Conservation (phyloP, 1,140 invertebrate genomes). For the Dolichoris vasculosae region DNA sequence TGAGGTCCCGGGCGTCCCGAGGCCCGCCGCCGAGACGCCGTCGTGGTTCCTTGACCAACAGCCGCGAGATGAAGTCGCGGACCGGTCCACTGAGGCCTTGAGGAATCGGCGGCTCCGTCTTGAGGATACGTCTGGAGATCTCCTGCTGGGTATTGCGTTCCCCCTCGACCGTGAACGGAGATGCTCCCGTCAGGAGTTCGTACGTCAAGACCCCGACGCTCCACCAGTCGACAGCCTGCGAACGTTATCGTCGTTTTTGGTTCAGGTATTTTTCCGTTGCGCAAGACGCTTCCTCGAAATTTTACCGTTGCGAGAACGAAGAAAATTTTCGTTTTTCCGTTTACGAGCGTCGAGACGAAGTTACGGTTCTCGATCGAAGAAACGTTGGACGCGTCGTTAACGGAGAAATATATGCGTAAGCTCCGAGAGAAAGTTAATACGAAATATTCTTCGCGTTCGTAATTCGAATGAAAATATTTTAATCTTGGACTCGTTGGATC, state of each 20-base stretch:
- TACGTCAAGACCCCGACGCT: conserved; percentile 97
- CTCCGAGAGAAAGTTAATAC: too few species aligned
- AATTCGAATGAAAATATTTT: too few species aligned
- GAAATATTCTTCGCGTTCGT: too few species aligned
- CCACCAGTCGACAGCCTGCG: conserved; percentile 97
- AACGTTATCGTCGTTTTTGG: not conserved
- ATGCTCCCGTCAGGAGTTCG: conserved; percentile 96
- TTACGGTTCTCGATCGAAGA: too few species aligned
- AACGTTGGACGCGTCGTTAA: too few species aligned
- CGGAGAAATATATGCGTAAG: too few species aligned
- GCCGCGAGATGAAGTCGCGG: conserved; percentile 81
- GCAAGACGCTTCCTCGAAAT: too few species aligned
- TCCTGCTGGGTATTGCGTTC: conserved; percentile 94
- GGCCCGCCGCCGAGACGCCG: conserved; percentile 88
- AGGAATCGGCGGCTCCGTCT: conserved; percentile 90
- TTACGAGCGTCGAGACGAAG: too few species aligned
- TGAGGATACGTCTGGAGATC: conserved; percentile 92
- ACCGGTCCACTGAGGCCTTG: conserved; percentile 79
- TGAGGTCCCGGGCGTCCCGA: conserved; percentile 87
- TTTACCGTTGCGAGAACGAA: too few species aligned
- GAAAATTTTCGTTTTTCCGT: too few species aligned
- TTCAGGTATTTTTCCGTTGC: not conserved
- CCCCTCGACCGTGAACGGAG: conserved; percentile 97
- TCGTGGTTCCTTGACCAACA: conserved; percentile 92
- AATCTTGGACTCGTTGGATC: too few species aligned